A percentile compares a stretch with the other conserved stretches of the same genome.
phyloP scores from a whole-genome alignment of 2,797 vertebrate genomes.

The Danio tinwini region DNA sequence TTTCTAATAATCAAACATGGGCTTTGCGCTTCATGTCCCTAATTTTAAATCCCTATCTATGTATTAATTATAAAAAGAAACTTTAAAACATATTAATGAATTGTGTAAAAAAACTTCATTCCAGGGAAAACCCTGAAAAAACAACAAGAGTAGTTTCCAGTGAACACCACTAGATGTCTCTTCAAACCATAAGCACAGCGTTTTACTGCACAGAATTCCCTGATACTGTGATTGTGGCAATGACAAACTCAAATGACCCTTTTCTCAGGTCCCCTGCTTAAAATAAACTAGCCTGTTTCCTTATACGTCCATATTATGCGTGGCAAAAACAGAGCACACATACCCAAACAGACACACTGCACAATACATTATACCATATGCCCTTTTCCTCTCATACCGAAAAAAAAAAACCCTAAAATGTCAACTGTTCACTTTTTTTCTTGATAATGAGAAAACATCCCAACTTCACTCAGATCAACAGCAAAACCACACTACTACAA shows the following conservation, averaged over 20 bases:
- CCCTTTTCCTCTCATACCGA: slow-evolving; percentile 39
- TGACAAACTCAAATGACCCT: background rate
- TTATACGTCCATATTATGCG: slow-evolving; percentile 15
- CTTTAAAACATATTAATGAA: background rate
- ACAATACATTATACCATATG: slow-evolving; percentile 35
- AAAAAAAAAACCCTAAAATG: slow-evolving; percentile 29
- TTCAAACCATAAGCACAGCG: slow-evolving; percentile 31
- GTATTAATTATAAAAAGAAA: background rate
- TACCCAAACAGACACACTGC: slow-evolving; percentile 51
- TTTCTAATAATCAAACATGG: background rate
- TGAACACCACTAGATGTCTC: slow-evolving; percentile 57
- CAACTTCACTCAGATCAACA: slow-evolving; percentile 44
- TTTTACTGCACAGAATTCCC: slow-evolving; percentile 10
- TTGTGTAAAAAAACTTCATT: background rate
- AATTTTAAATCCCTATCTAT: background rate
- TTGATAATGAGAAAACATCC: slow-evolving; percentile 50
- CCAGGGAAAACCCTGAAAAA: slow-evolving; percentile 10
- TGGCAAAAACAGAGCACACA: slow-evolving; percentile 55
- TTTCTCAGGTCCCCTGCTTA: slow-evolving; percentile 14
- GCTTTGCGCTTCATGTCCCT: background rate
- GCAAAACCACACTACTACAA: slow-evolving; percentile 36
- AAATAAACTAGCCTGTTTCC: slow-evolving; percentile 3
- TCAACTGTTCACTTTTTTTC: slow-evolving; percentile 53
- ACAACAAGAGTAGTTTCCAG: slow-evolving; percentile 34
- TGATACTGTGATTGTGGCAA: slow-evolving; percentile 50